A percentile compares a stretch with the other conserved stretches of the same genome.
Conservation (phyloP, 2,888 invertebrate species). For the Drosophila rellima region DNA sequence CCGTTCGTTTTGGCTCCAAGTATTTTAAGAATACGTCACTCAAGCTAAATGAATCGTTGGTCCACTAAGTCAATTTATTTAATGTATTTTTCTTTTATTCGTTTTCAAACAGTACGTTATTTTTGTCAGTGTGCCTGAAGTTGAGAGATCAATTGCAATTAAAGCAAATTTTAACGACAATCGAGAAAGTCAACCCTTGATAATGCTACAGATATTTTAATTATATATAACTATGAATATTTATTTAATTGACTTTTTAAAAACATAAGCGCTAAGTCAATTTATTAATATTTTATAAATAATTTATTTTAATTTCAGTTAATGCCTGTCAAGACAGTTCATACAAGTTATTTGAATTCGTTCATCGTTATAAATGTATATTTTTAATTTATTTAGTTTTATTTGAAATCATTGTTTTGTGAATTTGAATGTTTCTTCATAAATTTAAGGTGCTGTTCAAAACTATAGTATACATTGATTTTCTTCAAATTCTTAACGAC, state of each 20-base stretch:
- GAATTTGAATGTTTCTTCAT: not conserved
- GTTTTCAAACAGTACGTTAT: not conserved
- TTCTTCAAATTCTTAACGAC: not conserved
- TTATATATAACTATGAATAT: no score
- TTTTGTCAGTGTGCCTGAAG: not conserved
- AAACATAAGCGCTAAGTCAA: no score
- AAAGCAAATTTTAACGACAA: not conserved
- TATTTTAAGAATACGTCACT: slow-evolving; percentile 35
- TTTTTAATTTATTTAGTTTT: not conserved
- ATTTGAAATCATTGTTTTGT: not conserved
- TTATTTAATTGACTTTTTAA: not conserved
- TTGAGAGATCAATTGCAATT: not conserved
- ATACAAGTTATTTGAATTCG: no score
- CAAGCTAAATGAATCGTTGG: slow-evolving; percentile 43
- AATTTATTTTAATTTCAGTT: not conserved
- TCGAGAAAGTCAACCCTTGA: not conserved
- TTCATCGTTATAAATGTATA: not conserved
- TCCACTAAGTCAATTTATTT: slow-evolving; percentile 33
- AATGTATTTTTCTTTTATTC: not conserved
- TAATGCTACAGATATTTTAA: not conserved
- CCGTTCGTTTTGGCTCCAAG: slow-evolving; percentile 34
- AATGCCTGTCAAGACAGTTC: no score
- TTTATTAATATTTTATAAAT: no score
- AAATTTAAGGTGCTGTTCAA: not conserved
- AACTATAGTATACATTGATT: not conserved